These are phyloP conservation scores for Sclerurus mexicanus DNA, from an alignment of 2,113 vertebrate genomes.

Conservation along the genomic window DNA sequence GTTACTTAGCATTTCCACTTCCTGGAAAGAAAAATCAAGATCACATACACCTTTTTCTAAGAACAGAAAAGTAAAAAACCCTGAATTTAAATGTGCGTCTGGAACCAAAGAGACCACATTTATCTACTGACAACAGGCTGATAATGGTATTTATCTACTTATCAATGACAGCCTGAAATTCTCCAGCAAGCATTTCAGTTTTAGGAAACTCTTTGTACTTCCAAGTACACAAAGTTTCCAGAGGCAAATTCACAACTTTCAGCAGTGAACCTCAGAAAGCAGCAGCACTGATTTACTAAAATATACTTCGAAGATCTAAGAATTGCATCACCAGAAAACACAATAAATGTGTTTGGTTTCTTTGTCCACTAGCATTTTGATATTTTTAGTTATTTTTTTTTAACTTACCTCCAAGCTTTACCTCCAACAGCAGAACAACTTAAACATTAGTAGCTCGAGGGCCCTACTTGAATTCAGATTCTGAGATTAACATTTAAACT, in stretches of 20 bases:
- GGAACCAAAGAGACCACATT: background rate
- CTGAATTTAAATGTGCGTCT: background rate
- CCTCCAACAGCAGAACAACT: background rate
- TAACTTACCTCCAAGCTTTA: background rate
- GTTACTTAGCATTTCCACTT: conserved; percentile 84
- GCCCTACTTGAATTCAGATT: background rate
- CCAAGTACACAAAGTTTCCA: background rate
- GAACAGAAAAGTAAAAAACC: background rate
- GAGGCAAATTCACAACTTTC: background rate
- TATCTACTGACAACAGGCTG: background rate
- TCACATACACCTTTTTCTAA: background rate
- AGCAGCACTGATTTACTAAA: background rate
- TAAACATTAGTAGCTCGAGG: background rate
- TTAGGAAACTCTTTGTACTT: background rate
- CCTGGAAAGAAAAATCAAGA: conserved; percentile 72
- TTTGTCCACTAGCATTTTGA: background rate
- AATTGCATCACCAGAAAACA: background rate
- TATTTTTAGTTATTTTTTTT: background rate
- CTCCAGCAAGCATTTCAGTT: background rate
- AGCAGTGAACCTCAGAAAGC: background rate
- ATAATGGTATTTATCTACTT: background rate
- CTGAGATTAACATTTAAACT: background rate
- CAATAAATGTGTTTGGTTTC: background rate
- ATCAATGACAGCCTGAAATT: background rate
- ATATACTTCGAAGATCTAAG: background rate